A percentile compares a stretch with the other conserved stretches of the same genome.
Evolutionary conservation across 2,113 vertebrate genomes (phyloP).

Genomic region (Alectura lathami): DNA sequence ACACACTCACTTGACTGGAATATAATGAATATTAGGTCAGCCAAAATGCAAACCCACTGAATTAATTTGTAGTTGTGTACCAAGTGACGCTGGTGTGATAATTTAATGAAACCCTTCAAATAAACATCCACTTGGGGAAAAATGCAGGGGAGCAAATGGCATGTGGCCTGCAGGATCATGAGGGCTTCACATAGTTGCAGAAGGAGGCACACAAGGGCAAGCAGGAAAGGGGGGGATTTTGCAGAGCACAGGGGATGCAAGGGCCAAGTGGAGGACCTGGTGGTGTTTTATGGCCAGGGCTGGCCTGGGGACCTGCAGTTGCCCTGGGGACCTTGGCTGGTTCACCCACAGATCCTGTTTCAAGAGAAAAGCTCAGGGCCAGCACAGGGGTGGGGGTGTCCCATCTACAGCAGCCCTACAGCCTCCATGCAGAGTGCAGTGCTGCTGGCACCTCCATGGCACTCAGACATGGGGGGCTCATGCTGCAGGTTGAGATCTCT

Average conservation of each 20-base stretch:
- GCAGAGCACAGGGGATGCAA: neutral
- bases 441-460: neutral
- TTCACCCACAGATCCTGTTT: neutral
- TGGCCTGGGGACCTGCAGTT: neutral
- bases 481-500: neutral
- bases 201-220: neutral
- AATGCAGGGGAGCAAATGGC: neutral
- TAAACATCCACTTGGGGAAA: neutral
- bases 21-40: constrained; percentile 64
- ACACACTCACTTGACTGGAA: constrained; percentile 38
- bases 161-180: neutral
- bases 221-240: neutral
- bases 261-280: neutral
- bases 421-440: neutral
- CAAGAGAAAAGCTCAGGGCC: neutral
- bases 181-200: neutral
- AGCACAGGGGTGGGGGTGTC: neutral
- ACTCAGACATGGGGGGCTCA: neutral
- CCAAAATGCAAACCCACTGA: constrained; percentile 45
- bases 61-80: constrained; percentile 56
- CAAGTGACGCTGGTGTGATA: neutral
- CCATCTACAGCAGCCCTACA: neutral
- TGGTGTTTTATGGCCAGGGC: neutral
- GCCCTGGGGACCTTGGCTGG: neutral
- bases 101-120: constrained; percentile 62